Evolutionary conservation across 2,797 vertebrate genomes (phyloP).

Genomic region (Pangasius mekongensis): DNA sequence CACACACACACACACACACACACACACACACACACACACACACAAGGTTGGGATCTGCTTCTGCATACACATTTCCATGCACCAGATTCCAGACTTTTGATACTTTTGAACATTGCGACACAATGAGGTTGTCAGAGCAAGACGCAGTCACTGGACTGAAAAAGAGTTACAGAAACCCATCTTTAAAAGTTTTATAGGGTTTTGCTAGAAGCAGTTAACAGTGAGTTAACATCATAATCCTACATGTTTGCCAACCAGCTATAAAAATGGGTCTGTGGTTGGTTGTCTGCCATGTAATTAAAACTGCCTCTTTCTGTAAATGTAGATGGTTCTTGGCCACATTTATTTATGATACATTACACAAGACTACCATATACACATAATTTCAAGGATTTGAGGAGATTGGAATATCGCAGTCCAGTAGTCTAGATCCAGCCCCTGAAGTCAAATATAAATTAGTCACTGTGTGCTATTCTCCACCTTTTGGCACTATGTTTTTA

Average conservation of each 20-base stretch:
- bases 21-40: slow-evolving; percentile 39
- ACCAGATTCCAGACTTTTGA: not conserved
- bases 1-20: slow-evolving; percentile 39
- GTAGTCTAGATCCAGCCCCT: not conserved
- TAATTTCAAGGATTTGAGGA: not conserved
- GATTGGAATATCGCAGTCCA: not conserved
- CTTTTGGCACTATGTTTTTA: not conserved
- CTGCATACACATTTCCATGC: not conserved
- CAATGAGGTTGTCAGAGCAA: not conserved
- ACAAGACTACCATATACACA: too few species aligned
- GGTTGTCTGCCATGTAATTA: not conserved
- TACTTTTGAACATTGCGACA: not conserved
- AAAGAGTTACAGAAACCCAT: not conserved
- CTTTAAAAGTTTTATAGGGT: not conserved
- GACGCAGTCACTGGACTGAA: not conserved
- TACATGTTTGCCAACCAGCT: too few species aligned
- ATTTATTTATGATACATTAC: not conserved
- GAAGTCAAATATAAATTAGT: not conserved
- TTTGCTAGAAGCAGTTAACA: not conserved
- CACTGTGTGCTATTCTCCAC: not conserved
- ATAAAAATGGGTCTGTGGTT: not conserved
- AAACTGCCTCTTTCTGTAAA: not conserved
- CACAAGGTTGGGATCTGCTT: slow-evolving; percentile 20
- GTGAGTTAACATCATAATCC: not conserved
- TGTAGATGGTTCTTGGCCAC: not conserved